Evolutionary conservation across 2,888 invertebrate genomes (phyloP).

Genomic region (Dyspetes luteomarginatus): DNA sequence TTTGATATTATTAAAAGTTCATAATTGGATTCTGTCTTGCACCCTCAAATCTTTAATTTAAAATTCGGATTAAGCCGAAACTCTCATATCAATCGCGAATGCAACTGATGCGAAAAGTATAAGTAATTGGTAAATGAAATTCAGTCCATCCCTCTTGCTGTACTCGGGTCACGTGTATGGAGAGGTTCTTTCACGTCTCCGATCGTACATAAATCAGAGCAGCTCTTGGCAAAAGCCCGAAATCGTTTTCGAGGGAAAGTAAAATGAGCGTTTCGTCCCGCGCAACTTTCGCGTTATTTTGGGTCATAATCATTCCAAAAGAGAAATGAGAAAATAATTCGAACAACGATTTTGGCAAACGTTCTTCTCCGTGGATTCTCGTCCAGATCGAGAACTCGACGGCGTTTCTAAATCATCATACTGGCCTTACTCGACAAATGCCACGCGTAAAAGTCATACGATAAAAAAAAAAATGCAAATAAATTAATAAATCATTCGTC

Average conservation of each 20-base stretch:
- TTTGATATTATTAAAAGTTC: too few relatives aligned
- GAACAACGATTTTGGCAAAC: neutral
- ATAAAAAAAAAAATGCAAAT: neutral
- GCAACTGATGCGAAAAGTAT: neutral
- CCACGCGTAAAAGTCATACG: neutral
- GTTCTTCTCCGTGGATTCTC: neutral
- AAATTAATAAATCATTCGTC: neutral
- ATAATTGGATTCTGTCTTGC: neutral
- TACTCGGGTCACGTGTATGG: neutral
- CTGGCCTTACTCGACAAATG: neutral
- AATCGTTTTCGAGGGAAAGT: conserved; percentile 33
- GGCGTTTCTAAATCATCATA: neutral
- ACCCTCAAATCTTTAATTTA: neutral
- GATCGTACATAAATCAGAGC: neutral
- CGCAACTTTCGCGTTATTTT: conserved; percentile 13
- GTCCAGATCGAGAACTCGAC: neutral
- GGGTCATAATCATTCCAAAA: neutral
- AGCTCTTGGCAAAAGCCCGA: neutral
- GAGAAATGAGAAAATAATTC: neutral
- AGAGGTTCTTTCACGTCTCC: conserved; percentile 5
- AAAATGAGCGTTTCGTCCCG: neutral
- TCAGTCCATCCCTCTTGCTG: neutral
- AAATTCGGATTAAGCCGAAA: neutral
- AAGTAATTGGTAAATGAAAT: neutral
- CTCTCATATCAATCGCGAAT: neutral